phyloP scores from a whole-genome alignment of 92 coral and sea anemone species.

The Phenganax stokvisi region DNA sequence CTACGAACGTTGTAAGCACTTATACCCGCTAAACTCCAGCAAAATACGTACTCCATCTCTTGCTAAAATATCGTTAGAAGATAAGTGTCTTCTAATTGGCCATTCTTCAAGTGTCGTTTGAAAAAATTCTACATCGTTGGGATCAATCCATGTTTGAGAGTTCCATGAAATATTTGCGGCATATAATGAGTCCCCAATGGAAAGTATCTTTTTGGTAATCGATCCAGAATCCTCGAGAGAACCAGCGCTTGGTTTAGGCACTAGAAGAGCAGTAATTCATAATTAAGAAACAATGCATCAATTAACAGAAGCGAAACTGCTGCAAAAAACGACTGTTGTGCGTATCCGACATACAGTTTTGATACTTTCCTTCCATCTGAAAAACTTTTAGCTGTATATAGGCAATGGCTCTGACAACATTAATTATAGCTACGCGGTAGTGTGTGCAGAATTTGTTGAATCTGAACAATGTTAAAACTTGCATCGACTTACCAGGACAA shows the following conservation, averaged over 20 bases:
- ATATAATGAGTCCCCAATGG: not conserved
- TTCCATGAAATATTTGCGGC: slow-evolving; percentile 30
- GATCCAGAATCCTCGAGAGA: not conserved
- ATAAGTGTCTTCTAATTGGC: not conserved
- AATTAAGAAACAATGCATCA: too few species aligned
- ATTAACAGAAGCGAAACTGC: too few species aligned
- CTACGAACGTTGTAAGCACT: too few species aligned
- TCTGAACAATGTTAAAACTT: not conserved
- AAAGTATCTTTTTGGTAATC: not conserved
- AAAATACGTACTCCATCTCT: slow-evolving; percentile 18
- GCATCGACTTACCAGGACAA: slow-evolving; percentile 19
- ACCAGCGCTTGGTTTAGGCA: not conserved
- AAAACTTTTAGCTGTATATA: too few species aligned
- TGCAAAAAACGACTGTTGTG: too few species aligned
- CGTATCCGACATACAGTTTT: too few species aligned
- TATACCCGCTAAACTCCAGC: too few species aligned
- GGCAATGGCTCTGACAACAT: too few species aligned
- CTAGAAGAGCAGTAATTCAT: not conserved
- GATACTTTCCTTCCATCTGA: too few species aligned
- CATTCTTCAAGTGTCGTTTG: slow-evolving; percentile 4
- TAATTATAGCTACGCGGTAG: too few species aligned
- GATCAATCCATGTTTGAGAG: slow-evolving; percentile 9
- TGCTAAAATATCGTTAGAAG: not conserved
- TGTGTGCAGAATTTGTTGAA: not conserved
- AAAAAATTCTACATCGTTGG: slow-evolving; percentile 20